Evolutionary conservation across 2,113 vertebrate species (phyloP), one percentile per base, ranked within the genome.

Genomic region (Dipodomys merriami): DNA sequence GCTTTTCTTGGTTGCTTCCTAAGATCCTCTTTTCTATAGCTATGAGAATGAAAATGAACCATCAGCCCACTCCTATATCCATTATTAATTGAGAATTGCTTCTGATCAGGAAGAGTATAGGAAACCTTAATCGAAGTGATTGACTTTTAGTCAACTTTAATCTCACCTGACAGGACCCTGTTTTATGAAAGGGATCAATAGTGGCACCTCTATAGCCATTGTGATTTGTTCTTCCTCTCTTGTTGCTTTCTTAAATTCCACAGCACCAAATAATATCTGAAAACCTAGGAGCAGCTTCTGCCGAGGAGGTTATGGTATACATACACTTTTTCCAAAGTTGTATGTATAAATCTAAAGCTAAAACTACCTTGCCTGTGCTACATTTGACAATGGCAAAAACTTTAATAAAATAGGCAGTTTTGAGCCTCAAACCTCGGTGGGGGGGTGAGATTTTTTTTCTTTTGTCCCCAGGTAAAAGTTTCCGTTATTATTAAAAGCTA

Each of bases 31-130:
- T 84, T 80, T 86, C 94, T 86, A 71, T 74, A 80, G 80, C 71
- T 94, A 92, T 92, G 27, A 67, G 73, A 91, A 94, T 68, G 53
- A 89, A 96, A 88, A 92, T 29, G 16, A 91, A 91, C 87, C 73
- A 88, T 91, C 1, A 76, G 8, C 12, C 87, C 69, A 77, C 57
- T 86, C 68, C 35, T 64, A 81, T 69, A 88, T 77, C 35, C 84
- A 85, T 90, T 20, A 91, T 73, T 46, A 91, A 92, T 86, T 39
- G 13, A 83, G 80, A 73, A 29, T 64, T 46, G 27, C n/a, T 95
- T 94, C 77, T 93, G 77, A 78, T 84, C 10, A 73, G 62, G 44
- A 95, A 77, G 39, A 92, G 33, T n/a, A 25, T 46, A 89, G 53
- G 71, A 77, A 18, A 69, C 69, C 79, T 85, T 78, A 29, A 86